phyloP scores from a whole-genome alignment of 2,888 invertebrate species.

The Mantis religiosa region DNA sequence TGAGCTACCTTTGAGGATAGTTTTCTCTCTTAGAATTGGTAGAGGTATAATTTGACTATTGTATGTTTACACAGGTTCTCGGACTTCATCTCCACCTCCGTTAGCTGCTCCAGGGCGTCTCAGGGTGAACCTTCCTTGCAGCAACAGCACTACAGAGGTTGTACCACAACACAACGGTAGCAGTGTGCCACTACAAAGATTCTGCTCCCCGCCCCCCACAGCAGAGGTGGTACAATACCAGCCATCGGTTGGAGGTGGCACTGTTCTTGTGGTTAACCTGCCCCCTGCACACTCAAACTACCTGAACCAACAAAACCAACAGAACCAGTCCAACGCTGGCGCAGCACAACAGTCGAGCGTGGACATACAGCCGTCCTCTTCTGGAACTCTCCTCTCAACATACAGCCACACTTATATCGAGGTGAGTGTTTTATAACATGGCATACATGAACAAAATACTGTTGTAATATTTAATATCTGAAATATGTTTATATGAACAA shows the following conservation, averaged over 20 bases:
- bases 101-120: slow-evolving; percentile 19
- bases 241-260: slow-evolving; percentile 57
- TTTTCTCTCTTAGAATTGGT: no score
- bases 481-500: no score
- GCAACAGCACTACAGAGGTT: slow-evolving; percentile 34
- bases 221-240: slow-evolving; percentile 60
- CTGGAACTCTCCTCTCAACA: slow-evolving; percentile 51
- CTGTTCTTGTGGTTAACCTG: slow-evolving; percentile 76
- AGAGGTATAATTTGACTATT: no score
- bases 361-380: slow-evolving; percentile 36
- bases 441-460: no score
- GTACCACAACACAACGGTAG: neutral
- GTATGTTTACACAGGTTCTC: slow-evolving; percentile 1
- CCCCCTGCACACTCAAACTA: slow-evolving; percentile 60
- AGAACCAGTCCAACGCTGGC: slow-evolving; percentile 27
- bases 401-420: slow-evolving; percentile 55
- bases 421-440: slow-evolving; percentile 42
- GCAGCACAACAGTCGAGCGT: slow-evolving; percentile 14
- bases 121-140: slow-evolving; percentile 24
- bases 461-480: no score
- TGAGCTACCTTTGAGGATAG: no score
- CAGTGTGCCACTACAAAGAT: slow-evolving; percentile 32
- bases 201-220: slow-evolving; percentile 37
- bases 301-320: slow-evolving; percentile 33
- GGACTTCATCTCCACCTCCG: slow-evolving; percentile 34